Conservation (phyloP, 2,888 invertebrate species). For the Clanis bilineata region DNA sequence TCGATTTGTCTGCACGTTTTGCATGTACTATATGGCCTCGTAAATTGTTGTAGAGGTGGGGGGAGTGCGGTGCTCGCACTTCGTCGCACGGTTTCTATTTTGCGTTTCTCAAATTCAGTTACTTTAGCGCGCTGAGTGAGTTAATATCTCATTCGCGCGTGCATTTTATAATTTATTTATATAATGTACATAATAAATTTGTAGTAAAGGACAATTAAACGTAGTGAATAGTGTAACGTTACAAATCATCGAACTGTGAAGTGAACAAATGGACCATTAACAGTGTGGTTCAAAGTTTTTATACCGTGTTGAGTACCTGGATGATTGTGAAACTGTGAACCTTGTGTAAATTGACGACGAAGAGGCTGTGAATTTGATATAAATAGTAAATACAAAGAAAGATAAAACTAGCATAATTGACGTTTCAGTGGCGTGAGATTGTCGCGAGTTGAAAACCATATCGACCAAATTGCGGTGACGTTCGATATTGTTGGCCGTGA, state of each 20-base stretch:
- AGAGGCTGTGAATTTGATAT: conserved; percentile 57
- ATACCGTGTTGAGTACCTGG: conserved; percentile 48
- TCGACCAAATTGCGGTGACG: conserved; percentile 46
- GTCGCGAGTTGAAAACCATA: conserved; percentile 50
- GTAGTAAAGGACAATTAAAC: conserved; percentile 44
- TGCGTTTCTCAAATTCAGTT: conserved; percentile 79
- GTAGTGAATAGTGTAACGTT: conserved; percentile 54
- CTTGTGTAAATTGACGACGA: conserved; percentile 42
- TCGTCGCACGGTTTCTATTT: conserved; percentile 78
- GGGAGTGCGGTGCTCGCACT: conserved; percentile 69
- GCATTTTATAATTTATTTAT: conserved; percentile 67
- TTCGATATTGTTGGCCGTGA: conserved; percentile 41
- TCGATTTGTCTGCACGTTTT: conserved; percentile 55
- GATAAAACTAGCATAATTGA: conserved; percentile 56
- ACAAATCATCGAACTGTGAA: conserved; percentile 50
- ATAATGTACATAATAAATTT: conserved; percentile 60
- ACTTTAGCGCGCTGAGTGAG: conserved; percentile 69
- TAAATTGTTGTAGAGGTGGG: conserved; percentile 68
- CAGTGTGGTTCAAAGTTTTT: conserved; percentile 56
- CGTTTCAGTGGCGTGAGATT: conserved; percentile 63
- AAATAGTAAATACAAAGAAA: conserved; percentile 45
- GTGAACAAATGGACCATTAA: conserved; percentile 54
- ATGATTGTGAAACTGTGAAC: conserved; percentile 52
- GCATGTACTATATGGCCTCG: conserved; percentile 74
- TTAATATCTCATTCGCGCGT: conserved; percentile 57